A percentile compares a stretch with the other conserved stretches of the same genome.
phyloP scores from a whole-genome alignment of 2,888 invertebrate genomes.

The Aphidius colemani region DNA sequence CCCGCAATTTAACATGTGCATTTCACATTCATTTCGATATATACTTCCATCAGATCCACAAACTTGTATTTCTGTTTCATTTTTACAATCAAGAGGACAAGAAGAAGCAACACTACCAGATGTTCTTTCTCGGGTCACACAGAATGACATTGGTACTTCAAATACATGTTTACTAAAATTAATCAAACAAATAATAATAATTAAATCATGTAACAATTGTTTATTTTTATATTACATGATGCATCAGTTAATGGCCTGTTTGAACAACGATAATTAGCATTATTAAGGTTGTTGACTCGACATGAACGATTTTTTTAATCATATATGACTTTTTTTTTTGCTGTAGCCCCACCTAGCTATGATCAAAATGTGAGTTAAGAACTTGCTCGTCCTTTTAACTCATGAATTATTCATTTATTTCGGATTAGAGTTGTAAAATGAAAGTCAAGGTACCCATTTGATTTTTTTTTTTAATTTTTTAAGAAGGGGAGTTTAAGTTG shows the following conservation, averaged over 20 bases:
- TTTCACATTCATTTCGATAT: conserved; percentile 86
- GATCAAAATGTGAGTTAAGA: conserved; percentile 22
- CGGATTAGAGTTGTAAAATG: conserved; percentile 23
- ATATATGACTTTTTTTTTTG: not conserved
- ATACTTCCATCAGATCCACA: conserved; percentile 90
- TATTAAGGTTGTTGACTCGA: conserved; percentile 29
- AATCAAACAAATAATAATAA: not conserved
- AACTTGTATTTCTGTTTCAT: conserved; percentile 73
- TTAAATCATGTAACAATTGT: conserved; percentile 9
- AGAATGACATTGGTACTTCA: conserved; percentile 89
- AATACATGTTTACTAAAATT: conserved; percentile 81
- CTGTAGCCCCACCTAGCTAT: conserved; percentile 12
- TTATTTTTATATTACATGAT: not conserved
- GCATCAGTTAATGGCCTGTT: too few species aligned
- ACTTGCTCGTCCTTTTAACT: conserved; percentile 7
- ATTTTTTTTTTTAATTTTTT: too few species aligned
- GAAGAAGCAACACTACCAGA: conserved; percentile 66
- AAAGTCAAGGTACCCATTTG: not conserved
- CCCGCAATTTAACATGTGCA: conserved; percentile 89
- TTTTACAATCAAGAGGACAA: conserved; percentile 77
- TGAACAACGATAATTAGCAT: conserved; percentile 8
- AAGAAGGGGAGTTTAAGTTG: too few species aligned
- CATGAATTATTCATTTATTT: conserved; percentile 36
- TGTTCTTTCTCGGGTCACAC: conserved; percentile 78
- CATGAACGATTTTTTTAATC: not conserved